Evolutionary conservation across 2,888 invertebrate genomes (phyloP), one percentile per base, ranked within the genome.

Genomic region (Calephelis perditalis): DNA sequence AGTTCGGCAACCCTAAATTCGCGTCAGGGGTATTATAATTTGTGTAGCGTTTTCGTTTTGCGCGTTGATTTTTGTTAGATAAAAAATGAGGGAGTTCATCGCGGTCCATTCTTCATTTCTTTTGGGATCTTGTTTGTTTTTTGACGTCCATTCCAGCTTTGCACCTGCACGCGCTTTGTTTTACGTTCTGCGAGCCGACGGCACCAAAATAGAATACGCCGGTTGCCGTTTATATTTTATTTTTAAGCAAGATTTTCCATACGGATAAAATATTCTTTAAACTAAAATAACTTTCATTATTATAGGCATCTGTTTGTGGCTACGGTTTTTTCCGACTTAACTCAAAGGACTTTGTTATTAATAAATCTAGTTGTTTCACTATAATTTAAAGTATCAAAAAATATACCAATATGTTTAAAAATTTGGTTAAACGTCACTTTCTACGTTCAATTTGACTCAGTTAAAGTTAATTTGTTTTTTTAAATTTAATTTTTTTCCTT

Each of bases 11-110:
- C 52, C 52, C 52, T 52, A 52, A 15, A 10, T 35, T 35, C 35
- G 52, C 52, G 82, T 75, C 79, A 76, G 76, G 75, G 74, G 80
- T 81, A 86, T 86, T 35, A 52, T 52, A 86, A 89, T 87, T 87
- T 84, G 86, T 81, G 86, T 86, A 86, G 86, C 84, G 83, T 82
- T 79, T 79, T 84, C 79, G 80, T 77, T 79, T 75, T 71, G 68
- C 81, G 79, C 73, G 73, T 79, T 78, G 81, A 86, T 86, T 86
- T 87, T 86, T 80, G 86, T 88, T 87, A 85, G 86, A 85, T 85
- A 88, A 87, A 87, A 87, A 87, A 81, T 71, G 71, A 75, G 76
- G 78, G 78, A 75, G 77, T 76, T 78, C 74, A 70, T 68, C 73
- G 68, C 65, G 60, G 70, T 69, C 68, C 66, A 68, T 70, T 74